These are phyloP conservation scores for Beris morrisii DNA, from an alignment of 2,888 invertebrate species.

Conservation along the genomic window DNA sequence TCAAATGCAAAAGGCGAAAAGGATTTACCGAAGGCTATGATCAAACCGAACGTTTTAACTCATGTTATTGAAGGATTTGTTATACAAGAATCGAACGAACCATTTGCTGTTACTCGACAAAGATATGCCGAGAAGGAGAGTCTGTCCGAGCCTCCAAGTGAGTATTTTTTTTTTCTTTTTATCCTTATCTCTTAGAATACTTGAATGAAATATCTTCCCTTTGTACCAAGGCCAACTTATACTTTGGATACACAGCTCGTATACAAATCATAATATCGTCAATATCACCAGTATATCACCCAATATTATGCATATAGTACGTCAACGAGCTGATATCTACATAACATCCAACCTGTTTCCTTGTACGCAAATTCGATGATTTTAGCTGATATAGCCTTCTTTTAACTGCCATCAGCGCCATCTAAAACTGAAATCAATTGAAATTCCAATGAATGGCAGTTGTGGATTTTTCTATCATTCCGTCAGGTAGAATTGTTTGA, in stretches of 20 bases:
- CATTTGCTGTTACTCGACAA: slow-evolving; percentile 76
- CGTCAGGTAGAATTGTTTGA: no score
- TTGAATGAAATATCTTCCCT: not conserved
- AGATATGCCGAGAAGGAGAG: slow-evolving; percentile 63
- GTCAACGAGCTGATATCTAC: no score
- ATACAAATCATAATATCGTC: no score
- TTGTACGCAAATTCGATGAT: no score
- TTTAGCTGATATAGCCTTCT: no score
- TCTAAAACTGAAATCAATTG: no score
- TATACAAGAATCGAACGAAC: slow-evolving; percentile 91
- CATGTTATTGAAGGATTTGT: slow-evolving; percentile 97
- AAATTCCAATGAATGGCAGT: no score
- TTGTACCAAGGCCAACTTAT: not conserved
- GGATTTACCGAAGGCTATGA: slow-evolving; percentile 82
- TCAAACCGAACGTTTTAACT: slow-evolving; percentile 92
- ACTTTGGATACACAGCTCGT: not conserved
- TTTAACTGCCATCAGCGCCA: no score
- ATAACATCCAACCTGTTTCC: no score
- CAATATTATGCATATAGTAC: no score
- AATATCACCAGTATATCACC: no score
- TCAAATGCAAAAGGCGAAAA: slow-evolving; percentile 49
- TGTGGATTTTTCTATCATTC: no score
- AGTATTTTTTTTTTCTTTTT: slow-evolving; percentile 51
- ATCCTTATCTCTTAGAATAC: not conserved
- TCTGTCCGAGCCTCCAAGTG: slow-evolving; percentile 77